Evolutionary conservation across 1,140 invertebrate species (phyloP).

Genomic region (Leptinotarsa texana): DNA sequence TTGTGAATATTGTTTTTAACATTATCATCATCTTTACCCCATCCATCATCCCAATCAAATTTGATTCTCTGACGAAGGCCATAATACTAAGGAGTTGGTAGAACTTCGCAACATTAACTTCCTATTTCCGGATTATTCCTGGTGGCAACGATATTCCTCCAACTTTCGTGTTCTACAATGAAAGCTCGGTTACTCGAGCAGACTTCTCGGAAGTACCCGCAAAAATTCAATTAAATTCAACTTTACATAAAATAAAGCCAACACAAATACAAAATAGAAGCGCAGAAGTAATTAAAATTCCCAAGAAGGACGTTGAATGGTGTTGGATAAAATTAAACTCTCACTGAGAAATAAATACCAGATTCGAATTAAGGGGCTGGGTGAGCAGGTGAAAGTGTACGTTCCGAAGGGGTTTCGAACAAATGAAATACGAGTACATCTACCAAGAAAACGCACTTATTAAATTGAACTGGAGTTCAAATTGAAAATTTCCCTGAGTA

Average conservation of each 20-base stretch:
- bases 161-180: neutral
- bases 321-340: constrained; percentile 46
- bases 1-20: too few relatives aligned
- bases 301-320: constrained; percentile 49
- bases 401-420: neutral
- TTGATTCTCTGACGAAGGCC: too few relatives aligned
- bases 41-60: too few relatives aligned
- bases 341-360: constrained; percentile 48
- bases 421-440: neutral
- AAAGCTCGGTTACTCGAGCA: neutral
- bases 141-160: neutral
- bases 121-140: constrained; percentile 13
- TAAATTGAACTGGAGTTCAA: neutral
- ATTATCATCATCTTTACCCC: too few relatives aligned
- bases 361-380: constrained; percentile 46
- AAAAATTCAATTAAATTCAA: constrained; percentile 49
- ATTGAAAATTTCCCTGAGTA: neutral
- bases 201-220: constrained; percentile 20
- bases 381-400: constrained; percentile 26
- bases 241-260: constrained; percentile 44
- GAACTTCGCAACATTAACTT: too few relatives aligned
- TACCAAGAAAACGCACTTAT: neutral
- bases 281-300: constrained; percentile 53
- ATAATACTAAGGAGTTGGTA: too few relatives aligned
- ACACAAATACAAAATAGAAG: constrained; percentile 45